Conservation (phyloP, 2,888 invertebrate genomes). For the Leptinotarsa rubiginosa region DNA sequence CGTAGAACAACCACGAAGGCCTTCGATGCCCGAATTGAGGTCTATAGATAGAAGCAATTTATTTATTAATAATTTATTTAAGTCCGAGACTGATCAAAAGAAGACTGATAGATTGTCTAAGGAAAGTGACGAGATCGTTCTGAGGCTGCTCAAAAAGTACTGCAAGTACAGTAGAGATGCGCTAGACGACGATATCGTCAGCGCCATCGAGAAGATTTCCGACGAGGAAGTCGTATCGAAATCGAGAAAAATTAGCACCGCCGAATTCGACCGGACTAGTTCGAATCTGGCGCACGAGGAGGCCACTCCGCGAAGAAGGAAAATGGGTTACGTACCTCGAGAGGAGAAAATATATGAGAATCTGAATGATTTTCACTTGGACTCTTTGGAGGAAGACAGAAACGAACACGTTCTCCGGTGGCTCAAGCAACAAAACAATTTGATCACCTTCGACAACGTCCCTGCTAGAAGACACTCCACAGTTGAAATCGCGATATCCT, state of each 20-base stretch:
- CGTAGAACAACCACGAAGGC: conserved; percentile 56
- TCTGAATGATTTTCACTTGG: conserved; percentile 56
- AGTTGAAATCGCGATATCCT: conserved; percentile 54
- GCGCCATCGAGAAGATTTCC: conserved; percentile 60
- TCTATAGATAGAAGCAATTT: conserved; percentile 59
- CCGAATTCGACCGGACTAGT: conserved; percentile 31
- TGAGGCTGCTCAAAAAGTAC: conserved; percentile 64
- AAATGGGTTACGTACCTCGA: conserved; percentile 60
- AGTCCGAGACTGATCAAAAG: conserved; percentile 56
- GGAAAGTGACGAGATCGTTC: conserved; percentile 65
- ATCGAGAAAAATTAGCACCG: conserved; percentile 39
- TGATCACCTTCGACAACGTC: conserved; percentile 47
- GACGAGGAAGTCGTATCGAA: conserved; percentile 46
- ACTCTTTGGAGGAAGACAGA: conserved; percentile 61
- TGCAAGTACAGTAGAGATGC: conserved; percentile 64
- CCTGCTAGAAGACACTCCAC: conserved; percentile 53
- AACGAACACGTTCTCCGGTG: conserved; percentile 65
- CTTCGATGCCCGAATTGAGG: conserved; percentile 60
- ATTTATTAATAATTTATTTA: conserved; percentile 66
- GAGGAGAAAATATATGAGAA: conserved; percentile 65
- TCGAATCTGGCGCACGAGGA: conserved; percentile 37
- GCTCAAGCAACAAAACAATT: conserved; percentile 64
- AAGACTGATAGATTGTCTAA: conserved; percentile 60
- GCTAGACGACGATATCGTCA: conserved; percentile 62
- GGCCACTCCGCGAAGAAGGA: conserved; percentile 53